Percentiles rank a stretch among this genome's conserved stretches.
Conservation (phyloP, 2,888 invertebrate species). For the Heteromyza rotundicornis region DNA sequence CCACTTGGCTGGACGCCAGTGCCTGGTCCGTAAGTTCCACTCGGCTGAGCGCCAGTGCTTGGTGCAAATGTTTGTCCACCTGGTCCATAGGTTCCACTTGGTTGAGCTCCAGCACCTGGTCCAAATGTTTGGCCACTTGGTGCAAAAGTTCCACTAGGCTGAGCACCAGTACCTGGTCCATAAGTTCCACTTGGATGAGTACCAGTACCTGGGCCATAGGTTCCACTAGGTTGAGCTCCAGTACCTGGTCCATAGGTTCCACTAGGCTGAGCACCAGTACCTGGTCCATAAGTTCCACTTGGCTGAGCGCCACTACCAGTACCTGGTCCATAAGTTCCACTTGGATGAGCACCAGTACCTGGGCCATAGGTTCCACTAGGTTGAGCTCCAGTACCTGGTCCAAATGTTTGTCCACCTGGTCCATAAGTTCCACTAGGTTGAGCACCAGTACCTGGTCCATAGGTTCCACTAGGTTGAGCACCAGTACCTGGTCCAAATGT, state of each 20-base stretch:
- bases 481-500: conserved; percentile 11
- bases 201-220: conserved; percentile 7
- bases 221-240: conserved; percentile 3
- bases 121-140: conserved; percentile 18
- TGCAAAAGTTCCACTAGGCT: conserved; percentile 17
- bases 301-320: conserved; percentile 13
- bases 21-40: neutral
- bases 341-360: conserved; percentile 13
- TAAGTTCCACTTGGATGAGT: conserved; percentile 17
- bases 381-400: conserved; percentile 19
- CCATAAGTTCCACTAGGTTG: neutral
- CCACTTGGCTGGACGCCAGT: conserved; percentile 20
- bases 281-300: conserved; percentile 17
- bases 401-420: conserved; percentile 5
- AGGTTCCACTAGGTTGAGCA: conserved; percentile 16
- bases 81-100: conserved; percentile 22
- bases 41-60: conserved; percentile 14
- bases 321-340: conserved; percentile 8
- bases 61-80: conserved; percentile 18
- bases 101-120: conserved; percentile 23
- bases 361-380: conserved; percentile 17
- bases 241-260: conserved; percentile 26
- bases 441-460: conserved; percentile 11
- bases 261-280: conserved; percentile 17
- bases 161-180: conserved; percentile 25